A percentile compares a stretch with the other conserved stretches of the same genome.
phyloP scores from a whole-genome alignment of 2,113 vertebrate genomes.

The Sebastes schlegelii region DNA sequence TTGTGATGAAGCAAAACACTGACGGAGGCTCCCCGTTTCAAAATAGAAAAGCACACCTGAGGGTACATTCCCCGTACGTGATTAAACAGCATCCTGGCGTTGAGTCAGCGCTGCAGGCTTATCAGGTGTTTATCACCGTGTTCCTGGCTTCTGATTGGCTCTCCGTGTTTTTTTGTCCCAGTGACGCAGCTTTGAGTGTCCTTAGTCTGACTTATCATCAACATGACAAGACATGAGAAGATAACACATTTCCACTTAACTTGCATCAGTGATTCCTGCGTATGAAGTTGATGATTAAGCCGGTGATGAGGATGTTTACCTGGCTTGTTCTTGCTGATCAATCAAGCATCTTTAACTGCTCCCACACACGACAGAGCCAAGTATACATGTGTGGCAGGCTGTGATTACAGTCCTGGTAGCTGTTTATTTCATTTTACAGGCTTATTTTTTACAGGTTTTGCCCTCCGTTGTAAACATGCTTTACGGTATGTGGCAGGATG shows the following conservation, averaged over 20 bases:
- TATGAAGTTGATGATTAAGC: slow-evolving; percentile 16
- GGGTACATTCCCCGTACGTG: slow-evolving; percentile 52
- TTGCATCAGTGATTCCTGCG: not conserved
- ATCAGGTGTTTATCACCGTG: slow-evolving; percentile 31
- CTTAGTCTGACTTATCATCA: slow-evolving; percentile 29
- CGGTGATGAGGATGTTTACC: not conserved
- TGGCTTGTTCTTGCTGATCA: slow-evolving; percentile 14
- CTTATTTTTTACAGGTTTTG: slow-evolving; percentile 43
- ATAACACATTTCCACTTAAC: not conserved
- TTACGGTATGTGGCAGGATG: slow-evolving; percentile 56
- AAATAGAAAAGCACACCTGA: slow-evolving; percentile 54
- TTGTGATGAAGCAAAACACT: slow-evolving; percentile 9
- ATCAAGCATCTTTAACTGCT: not conserved
- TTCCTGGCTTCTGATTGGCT: slow-evolving; percentile 40
- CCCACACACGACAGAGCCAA: not conserved
- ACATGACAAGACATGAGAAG: slow-evolving; percentile 54
- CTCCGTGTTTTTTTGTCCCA: not conserved
- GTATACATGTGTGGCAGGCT: slow-evolving; percentile 13
- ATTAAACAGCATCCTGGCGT: slow-evolving; percentile 50
- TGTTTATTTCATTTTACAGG: slow-evolving; percentile 45
- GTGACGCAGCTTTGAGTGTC: slow-evolving; percentile 47
- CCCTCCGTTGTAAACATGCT: slow-evolving; percentile 53
- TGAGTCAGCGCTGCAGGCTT: slow-evolving; percentile 49
- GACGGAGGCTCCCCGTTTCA: slow-evolving; percentile 35
- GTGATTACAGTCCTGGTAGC: slow-evolving; percentile 48